Base-by-base conservation (phyloP, 2,888 invertebrate species). In the Pteria penguin region DNA sequence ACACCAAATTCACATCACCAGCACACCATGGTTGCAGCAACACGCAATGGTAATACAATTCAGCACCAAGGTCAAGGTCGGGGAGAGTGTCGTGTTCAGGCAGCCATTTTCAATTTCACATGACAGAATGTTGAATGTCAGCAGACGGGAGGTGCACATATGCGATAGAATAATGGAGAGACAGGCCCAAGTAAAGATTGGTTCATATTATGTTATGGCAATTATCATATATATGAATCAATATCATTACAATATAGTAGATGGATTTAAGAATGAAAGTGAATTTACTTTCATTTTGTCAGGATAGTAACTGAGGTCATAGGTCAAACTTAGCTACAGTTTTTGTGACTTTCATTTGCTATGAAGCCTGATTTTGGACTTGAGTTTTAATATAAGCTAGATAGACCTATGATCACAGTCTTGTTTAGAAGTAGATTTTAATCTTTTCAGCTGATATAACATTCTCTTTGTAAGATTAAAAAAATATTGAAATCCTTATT, bases 151-250 rank as follows among this genome's bases (percentile, higher is more conserved):
- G 70, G 69, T 55, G 75, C 70, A 57, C 65, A 75, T 66, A 75
- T 65, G 72, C 62, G 62, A 77, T 68, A 77, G 69, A 63, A 33
- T 65, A 69, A 55, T 68, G 62, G 72, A 69, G 76, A 69, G 76
- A 67, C 68, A 75, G 54, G 58, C 55, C 75, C 75, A 75, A 75
- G 75, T 75, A 75, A 75, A 75, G 75, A 70, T 75, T 70, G 57
- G 68, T 68, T 68, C 68, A 68, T 57, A 52, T 32, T 52, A 68
- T 68, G 57, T 68, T 31, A 65, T 65, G 65, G 36, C 36, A 36
- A 36, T 65, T 65, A 65, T 62, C 31, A 27, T 18, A 45, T 14
- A 45, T 45, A 45, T 45, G 8, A n/a, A n/a, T n/a, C n/a, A n/a
- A n/a, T n/a, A n/a, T n/a, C n/a, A n/a, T n/a, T n/a, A n/a, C n/a